phyloP scores from a whole-genome alignment of 2,797 vertebrate species.

The Remorina albescens region DNA sequence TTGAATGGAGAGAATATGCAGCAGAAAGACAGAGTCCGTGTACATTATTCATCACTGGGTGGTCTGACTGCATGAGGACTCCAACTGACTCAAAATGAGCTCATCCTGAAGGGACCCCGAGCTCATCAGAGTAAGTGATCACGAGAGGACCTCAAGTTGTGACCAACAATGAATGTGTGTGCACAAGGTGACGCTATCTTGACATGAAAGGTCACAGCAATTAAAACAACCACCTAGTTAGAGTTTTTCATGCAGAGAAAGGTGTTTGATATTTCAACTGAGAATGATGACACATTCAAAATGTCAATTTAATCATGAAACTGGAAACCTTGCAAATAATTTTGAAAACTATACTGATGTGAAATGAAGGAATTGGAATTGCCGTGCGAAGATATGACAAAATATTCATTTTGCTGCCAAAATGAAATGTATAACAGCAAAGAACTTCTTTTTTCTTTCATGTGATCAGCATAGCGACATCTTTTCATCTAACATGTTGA shows the following conservation, averaged over 20 bases:
- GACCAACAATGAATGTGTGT: slow-evolving; percentile 17
- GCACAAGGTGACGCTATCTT: slow-evolving; percentile 49
- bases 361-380: not conserved
- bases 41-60: slow-evolving; percentile 43
- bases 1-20: slow-evolving; percentile 19
- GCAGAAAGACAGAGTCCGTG: slow-evolving; percentile 19
- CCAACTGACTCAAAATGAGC: slow-evolving; percentile 58
- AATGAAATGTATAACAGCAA: not conserved
- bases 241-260: slow-evolving; percentile 8
- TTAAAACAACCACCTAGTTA: slow-evolving; percentile 57
- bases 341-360: not conserved
- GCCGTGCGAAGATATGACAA: not conserved
- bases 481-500: slow-evolving; percentile 56
- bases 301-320: slow-evolving; percentile 3
- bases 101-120: slow-evolving; percentile 42
- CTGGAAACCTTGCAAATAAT: no score
- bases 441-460: slow-evolving; percentile 21
- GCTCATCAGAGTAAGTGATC: slow-evolving; percentile 40
- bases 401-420: not conserved
- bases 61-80: slow-evolving; percentile 36
- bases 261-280: slow-evolving; percentile 16
- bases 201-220: slow-evolving; percentile 41
- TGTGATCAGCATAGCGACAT: slow-evolving; percentile 27
- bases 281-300: slow-evolving; percentile 10
- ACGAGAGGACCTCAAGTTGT: slow-evolving; percentile 40